Base-by-base conservation (phyloP, 2,797 vertebrate genomes). In the Pipistrellus nathusii region DNA sequence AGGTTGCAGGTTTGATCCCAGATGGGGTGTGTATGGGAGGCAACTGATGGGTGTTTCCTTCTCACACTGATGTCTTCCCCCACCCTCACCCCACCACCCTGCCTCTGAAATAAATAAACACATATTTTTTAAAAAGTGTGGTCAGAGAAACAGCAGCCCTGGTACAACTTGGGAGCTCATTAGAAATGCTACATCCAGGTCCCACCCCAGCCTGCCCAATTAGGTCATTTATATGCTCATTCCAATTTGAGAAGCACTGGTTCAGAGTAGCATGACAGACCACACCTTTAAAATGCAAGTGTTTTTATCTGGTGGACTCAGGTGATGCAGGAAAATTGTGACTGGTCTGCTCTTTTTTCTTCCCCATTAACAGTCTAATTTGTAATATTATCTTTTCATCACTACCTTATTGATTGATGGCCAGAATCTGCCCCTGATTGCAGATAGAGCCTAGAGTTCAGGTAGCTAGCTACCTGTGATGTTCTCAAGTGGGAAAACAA, bases 401-500 rank as follows among this genome's bases (percentile, higher is more conserved):
- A 23, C 44, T 3, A 21, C 38, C 30, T 94, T 64, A 72, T 0
- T 51, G n/a, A 81, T 1, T 51, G 35, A 66, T 30, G 27, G 59
- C 27, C 17, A 68, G 73, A 82, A 35, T 73, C 72, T 94, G 66
- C 5, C 76, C 59, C 13, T 72, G 27, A 85, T 12, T 83, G 64
- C 35, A 69, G 55, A 95, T 14, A 77, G 38, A 38, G 11, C 51
- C 21, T 64, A 38, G 0, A 86, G 64, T 10, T 59, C 44, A 89
- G 81, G 53, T 35, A 88, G 73, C n/a, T 35, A 88, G 73, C n/a
- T 69, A 18, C 20, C n/a, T 73, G 10, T 72, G 41, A 73, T 23
- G 94, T 93, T 90, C 71, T 59, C 7, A 75, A 84, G n/a, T 15
- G 32, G n/a, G 13, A 66, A 85, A 93, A 88, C 46, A 77, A 59